phyloP scores from a whole-genome alignment of 1,140 invertebrate genomes.

The Drosophila truncata region DNA sequence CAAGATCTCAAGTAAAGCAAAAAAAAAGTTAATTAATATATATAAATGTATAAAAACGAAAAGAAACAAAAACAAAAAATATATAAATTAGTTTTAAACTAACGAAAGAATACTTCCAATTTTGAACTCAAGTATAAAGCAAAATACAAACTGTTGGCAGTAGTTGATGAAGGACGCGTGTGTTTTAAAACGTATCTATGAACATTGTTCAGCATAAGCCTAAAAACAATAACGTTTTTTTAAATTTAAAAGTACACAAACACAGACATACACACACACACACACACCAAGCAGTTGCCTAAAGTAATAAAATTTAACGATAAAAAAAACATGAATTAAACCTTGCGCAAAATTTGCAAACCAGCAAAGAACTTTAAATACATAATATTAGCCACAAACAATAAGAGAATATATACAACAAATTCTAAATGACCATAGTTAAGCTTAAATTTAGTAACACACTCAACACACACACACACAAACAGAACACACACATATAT shows the following conservation, averaged over 20 bases:
- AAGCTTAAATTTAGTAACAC: slow-evolving; percentile 78
- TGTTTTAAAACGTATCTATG: slow-evolving; percentile 78
- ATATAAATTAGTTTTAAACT: slow-evolving; percentile 77
- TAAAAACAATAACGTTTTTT: slow-evolving; percentile 62
- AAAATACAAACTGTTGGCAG: slow-evolving; percentile 59
- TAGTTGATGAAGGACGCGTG: slow-evolving; percentile 52
- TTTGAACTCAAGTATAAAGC: slow-evolving; percentile 70
- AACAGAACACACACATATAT: slow-evolving; percentile 45
- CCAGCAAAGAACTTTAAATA: slow-evolving; percentile 80
- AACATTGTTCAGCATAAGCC: slow-evolving; percentile 80
- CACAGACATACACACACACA: slow-evolving; percentile 48
- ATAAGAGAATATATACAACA: slow-evolving; percentile 76
- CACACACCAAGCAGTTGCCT: slow-evolving; percentile 78
- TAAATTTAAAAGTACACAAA: slow-evolving; percentile 53
- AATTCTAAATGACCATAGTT: slow-evolving; percentile 83
- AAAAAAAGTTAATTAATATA: slow-evolving; percentile 66
- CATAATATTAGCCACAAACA: slow-evolving; percentile 69
- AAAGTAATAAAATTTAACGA: slow-evolving; percentile 50
- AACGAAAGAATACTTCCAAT: slow-evolving; percentile 76
- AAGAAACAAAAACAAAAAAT: slow-evolving; percentile 49
- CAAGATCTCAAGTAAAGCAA: slow-evolving; percentile 81
- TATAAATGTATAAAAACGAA: slow-evolving; percentile 41
- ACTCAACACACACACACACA: slow-evolving; percentile 56
- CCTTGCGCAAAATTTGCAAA: slow-evolving; percentile 79
- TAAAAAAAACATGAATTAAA: slow-evolving; percentile 56